A percentile compares a stretch with the other conserved stretches of the same genome.
Conservation (phyloP, 1,140 invertebrate genomes). For the Calephelis virginiensis region DNA sequence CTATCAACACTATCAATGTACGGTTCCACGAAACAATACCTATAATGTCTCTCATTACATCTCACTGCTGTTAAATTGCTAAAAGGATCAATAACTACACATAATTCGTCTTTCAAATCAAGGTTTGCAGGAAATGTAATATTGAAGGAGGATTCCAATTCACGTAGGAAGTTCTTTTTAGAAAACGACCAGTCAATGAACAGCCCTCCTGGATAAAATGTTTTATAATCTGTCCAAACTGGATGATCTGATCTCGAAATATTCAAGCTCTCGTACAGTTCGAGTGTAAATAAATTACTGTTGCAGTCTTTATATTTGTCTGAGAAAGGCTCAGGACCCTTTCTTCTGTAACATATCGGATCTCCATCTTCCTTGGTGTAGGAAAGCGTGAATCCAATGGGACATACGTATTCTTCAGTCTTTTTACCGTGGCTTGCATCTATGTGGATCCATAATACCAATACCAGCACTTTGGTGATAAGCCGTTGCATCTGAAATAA, state of each 20-base stretch:
- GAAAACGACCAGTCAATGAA: slow-evolving; percentile 61
- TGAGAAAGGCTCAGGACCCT: slow-evolving; percentile 52
- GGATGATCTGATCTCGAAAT: slow-evolving; percentile 39
- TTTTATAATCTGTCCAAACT: slow-evolving; percentile 67
- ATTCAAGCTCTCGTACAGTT: slow-evolving; percentile 47
- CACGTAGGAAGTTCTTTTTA: slow-evolving; percentile 34
- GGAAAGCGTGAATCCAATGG: slow-evolving; percentile 48
- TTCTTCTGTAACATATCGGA: slow-evolving; percentile 49
- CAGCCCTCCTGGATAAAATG: slow-evolving; percentile 60
- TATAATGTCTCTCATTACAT: slow-evolving; percentile 58
- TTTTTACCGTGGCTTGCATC: slow-evolving; percentile 5
- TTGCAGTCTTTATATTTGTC: slow-evolving; percentile 57
- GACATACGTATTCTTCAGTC: slow-evolving; percentile 30
- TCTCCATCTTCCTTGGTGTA: slow-evolving; percentile 34
- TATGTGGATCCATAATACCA: slow-evolving; percentile 3
- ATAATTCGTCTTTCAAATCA: slow-evolving; percentile 49
- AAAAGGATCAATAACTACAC: slow-evolving; percentile 50
- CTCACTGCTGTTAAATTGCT: slow-evolving; percentile 48
- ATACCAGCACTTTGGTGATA: neutral
- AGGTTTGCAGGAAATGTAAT: slow-evolving; percentile 39
- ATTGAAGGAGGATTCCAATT: slow-evolving; percentile 39
- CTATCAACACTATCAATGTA: slow-evolving; percentile 42
- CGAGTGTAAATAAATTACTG: slow-evolving; percentile 55
- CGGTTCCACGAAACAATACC: slow-evolving; percentile 64
- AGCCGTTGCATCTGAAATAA: slow-evolving; percentile 16